Percentiles rank a stretch among this genome's conserved stretches.
Evolutionary conservation across 2,888 invertebrate genomes (phyloP).

Genomic region (Eristalis arbustorum): DNA sequence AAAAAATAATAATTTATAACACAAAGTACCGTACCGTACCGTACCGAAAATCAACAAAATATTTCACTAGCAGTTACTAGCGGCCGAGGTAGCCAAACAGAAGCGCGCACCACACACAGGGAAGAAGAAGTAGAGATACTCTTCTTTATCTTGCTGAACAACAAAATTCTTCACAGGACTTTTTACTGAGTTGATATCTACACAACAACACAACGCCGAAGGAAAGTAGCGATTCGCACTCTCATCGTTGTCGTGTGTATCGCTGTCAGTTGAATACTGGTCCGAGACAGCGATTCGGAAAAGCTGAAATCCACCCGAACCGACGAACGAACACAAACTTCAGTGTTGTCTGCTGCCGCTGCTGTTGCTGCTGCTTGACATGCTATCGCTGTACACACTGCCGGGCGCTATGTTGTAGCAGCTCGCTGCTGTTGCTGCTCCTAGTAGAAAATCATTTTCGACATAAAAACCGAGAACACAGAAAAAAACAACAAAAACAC

Average conservation of each 20-base stretch:
- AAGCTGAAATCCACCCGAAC: constrained; percentile 70
- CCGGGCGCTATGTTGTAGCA: constrained; percentile 40
- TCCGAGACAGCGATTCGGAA: constrained; percentile 61
- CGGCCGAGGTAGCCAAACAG: constrained; percentile 63
- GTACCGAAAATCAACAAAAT: constrained; percentile 67
- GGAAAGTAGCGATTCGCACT: constrained; percentile 68
- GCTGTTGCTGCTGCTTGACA: constrained; percentile 59
- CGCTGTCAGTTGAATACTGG: constrained; percentile 69
- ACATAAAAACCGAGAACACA: constrained; percentile 6
- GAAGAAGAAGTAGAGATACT: constrained; percentile 31
- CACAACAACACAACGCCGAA: constrained; percentile 46
- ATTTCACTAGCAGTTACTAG: constrained; percentile 67
- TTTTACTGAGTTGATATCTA: constrained; percentile 43
- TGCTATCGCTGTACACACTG: constrained; percentile 52
- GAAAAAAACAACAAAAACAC: constrained; percentile 13
- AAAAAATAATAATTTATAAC: constrained; percentile 9
- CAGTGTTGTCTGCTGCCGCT: constrained; percentile 51
- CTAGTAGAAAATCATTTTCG: constrained; percentile 51
- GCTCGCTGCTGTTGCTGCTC: constrained; percentile 20
- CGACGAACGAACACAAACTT: constrained; percentile 32
- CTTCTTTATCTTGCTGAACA: constrained; percentile 27
- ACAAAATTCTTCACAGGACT: constrained; percentile 26
- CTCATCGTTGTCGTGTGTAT: constrained; percentile 70
- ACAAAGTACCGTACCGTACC: constrained; percentile 61
- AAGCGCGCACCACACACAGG: constrained; percentile 53